These are phyloP conservation scores for Drosophila equinoxialis DNA, from an alignment of 1,140 invertebrate species.

Conservation along the genomic window DNA sequence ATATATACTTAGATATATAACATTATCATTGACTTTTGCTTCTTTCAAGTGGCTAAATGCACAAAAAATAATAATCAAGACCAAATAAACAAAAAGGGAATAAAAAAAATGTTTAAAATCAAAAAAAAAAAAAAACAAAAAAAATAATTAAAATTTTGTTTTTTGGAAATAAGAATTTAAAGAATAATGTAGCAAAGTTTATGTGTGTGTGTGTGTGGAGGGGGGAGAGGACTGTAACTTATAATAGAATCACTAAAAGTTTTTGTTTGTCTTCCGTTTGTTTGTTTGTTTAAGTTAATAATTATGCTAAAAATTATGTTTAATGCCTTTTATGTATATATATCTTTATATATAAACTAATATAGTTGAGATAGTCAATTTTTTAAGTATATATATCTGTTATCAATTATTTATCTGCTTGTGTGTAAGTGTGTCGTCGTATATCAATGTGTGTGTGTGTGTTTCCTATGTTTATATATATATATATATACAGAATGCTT, in stretches of 20 bases:
- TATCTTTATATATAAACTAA: constrained; percentile 62
- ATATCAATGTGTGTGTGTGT: constrained; percentile 52
- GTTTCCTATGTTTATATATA: constrained; percentile 38
- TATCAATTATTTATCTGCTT: constrained; percentile 30
- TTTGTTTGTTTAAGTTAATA: constrained; percentile 69
- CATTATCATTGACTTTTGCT: constrained; percentile 10
- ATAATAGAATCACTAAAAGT: constrained; percentile 79
- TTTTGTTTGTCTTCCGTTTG: constrained; percentile 66
- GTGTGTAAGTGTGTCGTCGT: constrained; percentile 37
- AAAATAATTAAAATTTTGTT: constrained; percentile 46
- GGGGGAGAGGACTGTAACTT: constrained; percentile 52
- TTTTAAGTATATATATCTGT: constrained; percentile 27
- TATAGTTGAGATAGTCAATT: constrained; percentile 79
- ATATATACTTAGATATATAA: constrained; percentile 5
- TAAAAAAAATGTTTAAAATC: constrained; percentile 45
- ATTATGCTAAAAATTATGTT: constrained; percentile 74
- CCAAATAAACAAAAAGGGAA: constrained; percentile 53
- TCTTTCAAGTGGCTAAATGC: constrained; percentile 7
- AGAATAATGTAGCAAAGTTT: constrained; percentile 23
- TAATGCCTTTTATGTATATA: constrained; percentile 54
- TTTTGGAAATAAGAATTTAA: neutral
- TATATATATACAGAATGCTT: constrained; percentile 68
- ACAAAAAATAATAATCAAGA: constrained; percentile 16
- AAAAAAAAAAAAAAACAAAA: constrained; percentile 56
- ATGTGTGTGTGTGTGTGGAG: constrained; percentile 10